A percentile compares a stretch with the other conserved stretches of the same genome.
phyloP scores from a whole-genome alignment of 2,888 invertebrate species.

The Apotomis betuletana region DNA sequence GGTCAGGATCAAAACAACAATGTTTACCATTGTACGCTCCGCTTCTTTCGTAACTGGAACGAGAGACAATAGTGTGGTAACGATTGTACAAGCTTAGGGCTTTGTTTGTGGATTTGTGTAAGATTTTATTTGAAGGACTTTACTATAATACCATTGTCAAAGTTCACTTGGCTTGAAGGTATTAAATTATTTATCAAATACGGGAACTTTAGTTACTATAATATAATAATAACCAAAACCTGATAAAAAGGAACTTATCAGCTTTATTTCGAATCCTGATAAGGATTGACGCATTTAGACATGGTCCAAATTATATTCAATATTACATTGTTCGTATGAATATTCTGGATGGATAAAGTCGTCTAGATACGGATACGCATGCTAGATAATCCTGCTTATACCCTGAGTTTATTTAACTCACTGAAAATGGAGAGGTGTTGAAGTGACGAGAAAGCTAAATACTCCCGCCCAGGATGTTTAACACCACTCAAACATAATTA shows the following conservation, averaged over 20 bases:
- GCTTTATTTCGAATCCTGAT: conserved; percentile 2
- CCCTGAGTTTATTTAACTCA: background rate
- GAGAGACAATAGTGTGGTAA: background rate
- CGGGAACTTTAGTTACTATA: background rate
- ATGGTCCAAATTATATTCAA: too few relatives aligned
- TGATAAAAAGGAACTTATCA: background rate
- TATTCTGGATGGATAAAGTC: too few relatives aligned
- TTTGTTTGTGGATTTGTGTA: too few relatives aligned
- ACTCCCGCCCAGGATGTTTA: too few relatives aligned
- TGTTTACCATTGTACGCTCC: conserved; percentile 21
- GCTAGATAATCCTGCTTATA: too few relatives aligned
- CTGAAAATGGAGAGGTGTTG: background rate
- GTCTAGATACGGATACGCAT: too few relatives aligned
- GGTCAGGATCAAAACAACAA: conserved; percentile 60
- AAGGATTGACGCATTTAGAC: conserved; percentile 1
- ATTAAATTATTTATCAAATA: background rate
- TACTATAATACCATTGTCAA: too few relatives aligned
- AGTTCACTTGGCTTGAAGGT: too few relatives aligned
- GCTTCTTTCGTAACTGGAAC: background rate
- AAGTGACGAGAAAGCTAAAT: background rate
- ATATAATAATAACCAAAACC: background rate
- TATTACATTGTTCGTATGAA: too few relatives aligned
- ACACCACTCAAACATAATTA: too few relatives aligned
- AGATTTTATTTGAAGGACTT: too few relatives aligned
- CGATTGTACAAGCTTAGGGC: background rate